A percentile compares a stretch with the other conserved stretches of the same genome.
phyloP scores from a whole-genome alignment of 2,113 vertebrate genomes.

The Austrofundulus limnaeus region DNA sequence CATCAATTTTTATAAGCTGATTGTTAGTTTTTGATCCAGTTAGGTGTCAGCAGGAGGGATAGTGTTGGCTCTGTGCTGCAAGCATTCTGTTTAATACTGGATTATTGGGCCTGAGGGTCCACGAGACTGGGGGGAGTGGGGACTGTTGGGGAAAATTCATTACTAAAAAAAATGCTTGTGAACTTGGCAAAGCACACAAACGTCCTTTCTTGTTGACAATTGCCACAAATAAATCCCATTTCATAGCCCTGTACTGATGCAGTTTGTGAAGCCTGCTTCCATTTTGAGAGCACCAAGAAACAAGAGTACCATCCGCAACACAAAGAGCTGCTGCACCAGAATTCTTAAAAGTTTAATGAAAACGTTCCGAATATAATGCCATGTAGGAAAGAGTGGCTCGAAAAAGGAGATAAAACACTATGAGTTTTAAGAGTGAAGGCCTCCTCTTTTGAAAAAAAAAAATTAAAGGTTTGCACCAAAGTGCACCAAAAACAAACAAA shows the following conservation, averaged over 20 bases:
- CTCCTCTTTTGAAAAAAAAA: slow-evolving; percentile 34
- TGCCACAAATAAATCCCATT: slow-evolving; percentile 71
- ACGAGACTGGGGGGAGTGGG: slow-evolving; percentile 68
- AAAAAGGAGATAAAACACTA: slow-evolving; percentile 34
- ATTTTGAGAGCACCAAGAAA: slow-evolving; percentile 30
- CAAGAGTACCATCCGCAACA: slow-evolving; percentile 25
- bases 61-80: slow-evolving; percentile 73
- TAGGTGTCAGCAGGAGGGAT: slow-evolving; percentile 47
- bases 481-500: slow-evolving; percentile 47
- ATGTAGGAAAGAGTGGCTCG: slow-evolving; percentile 40
- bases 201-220: slow-evolving; percentile 33
- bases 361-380: slow-evolving; percentile 36
- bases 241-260: slow-evolving; percentile 48
- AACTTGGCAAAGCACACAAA: slow-evolving; percentile 24
- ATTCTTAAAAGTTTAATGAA: slow-evolving; percentile 64
- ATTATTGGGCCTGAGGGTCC: slow-evolving; percentile 69
- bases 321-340: slow-evolving; percentile 21
- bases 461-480: slow-evolving; percentile 49
- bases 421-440: slow-evolving; percentile 31
- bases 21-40: slow-evolving; percentile 25
- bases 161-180: slow-evolving; percentile 24
- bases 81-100: slow-evolving; percentile 70
- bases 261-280: slow-evolving; percentile 19
- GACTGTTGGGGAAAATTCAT: slow-evolving; percentile 14
- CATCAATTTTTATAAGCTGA: slow-evolving; percentile 7